Conservation (phyloP, 2,113 vertebrate genomes). For the Strix aluco region DNA sequence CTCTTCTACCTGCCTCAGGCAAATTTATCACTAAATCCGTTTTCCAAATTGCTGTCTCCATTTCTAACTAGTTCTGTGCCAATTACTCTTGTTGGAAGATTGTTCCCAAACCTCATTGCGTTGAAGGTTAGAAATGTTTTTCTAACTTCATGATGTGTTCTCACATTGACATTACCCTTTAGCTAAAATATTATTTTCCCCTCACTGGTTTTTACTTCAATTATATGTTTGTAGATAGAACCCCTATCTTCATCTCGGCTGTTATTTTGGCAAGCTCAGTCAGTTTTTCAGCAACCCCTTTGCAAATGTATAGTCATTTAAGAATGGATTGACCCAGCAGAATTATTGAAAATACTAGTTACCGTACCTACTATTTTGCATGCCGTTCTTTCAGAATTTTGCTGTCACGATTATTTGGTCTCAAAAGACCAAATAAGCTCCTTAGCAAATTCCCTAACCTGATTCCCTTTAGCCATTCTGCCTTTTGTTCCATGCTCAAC, state of each 20-base stretch:
- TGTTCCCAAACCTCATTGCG: background rate
- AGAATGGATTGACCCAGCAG: background rate
- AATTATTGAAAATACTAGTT: background rate
- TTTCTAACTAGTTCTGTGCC: background rate
- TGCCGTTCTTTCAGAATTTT: background rate
- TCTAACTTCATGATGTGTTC: background rate
- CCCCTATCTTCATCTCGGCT: background rate
- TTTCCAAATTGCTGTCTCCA: background rate
- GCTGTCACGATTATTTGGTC: background rate
- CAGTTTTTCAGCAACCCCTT: background rate
- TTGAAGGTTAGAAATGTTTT: background rate
- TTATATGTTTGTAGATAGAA: background rate
- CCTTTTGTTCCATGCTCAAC: background rate
- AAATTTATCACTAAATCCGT: background rate
- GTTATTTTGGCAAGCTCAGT: background rate
- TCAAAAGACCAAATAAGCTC: slow-evolving; percentile 28
- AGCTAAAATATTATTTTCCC: background rate
- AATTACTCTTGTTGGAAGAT: background rate
- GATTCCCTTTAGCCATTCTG: background rate
- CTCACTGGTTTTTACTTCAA: background rate
- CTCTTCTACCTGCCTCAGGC: background rate
- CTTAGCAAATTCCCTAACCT: slow-evolving; percentile 1
- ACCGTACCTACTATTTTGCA: background rate
- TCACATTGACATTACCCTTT: background rate
- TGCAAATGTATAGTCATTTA: background rate